Base-by-base conservation (phyloP, 2,888 invertebrate genomes). In the Trichogramma dendrolimi region DNA sequence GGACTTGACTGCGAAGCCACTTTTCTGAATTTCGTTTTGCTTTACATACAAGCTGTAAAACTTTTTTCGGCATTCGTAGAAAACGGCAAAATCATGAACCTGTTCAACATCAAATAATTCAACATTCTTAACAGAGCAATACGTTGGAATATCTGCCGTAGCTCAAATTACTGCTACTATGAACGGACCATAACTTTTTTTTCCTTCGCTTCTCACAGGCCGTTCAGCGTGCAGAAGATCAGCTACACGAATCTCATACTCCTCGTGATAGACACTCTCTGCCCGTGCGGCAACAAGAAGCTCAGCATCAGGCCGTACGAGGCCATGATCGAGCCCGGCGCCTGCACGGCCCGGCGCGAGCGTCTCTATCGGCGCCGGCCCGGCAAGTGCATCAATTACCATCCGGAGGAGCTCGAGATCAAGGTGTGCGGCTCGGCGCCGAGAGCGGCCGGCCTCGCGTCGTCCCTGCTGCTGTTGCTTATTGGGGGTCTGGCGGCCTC, bases 171-270 rank as follows among this genome's bases (percentile, higher is more conserved):
- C 27, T 27, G 27, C 27, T 27, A 27, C 27, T 27, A 27, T 27
- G 27, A 27, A 27, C 27, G 27, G 0, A 27, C 27, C 27, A 46
- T 27, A 27, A 27, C 27, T 27, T 46, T 10, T 10, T 46, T 46
- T 10, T 51, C 66, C 72, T 68, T 27, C 27, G 27, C 27, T 27
- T 27, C 27, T 27, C 27, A 2, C 81, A 91, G 94, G 73, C 93
- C 93, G 40, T 94, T 94, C 81, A 94, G 93, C 81, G 93, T 94
- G 60, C 93, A 94, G 76, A 92, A 92, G 81, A 92, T 94, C 73
- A 92, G 89, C 55, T 90, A 92, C 78, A 94, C 93, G 75, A 94
- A 94, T 83, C 82, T 94, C 71, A 91, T 94, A 72, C 82, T 94
- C 67, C 82, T 94, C 67, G 94, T 93, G 67, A 93, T 94, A 71